phyloP scores from a whole-genome alignment of 2,888 invertebrate species.

The Parnassius orleans region DNA sequence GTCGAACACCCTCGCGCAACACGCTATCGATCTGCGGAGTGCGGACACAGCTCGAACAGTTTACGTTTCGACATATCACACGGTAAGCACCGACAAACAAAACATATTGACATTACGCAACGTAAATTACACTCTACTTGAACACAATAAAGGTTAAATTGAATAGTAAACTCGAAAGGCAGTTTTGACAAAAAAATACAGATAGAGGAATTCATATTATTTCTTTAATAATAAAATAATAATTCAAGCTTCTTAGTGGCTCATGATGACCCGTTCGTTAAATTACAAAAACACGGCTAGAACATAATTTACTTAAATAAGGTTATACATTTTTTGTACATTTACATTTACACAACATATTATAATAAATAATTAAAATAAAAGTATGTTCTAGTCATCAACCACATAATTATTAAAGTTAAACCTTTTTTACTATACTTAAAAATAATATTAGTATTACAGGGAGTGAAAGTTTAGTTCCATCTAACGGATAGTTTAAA shows the following conservation, averaged over 20 bases:
- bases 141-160: conserved; percentile 30
- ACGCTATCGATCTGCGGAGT: conserved; percentile 75
- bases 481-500: neutral
- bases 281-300: neutral
- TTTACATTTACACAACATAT: too few species aligned
- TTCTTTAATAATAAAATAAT: neutral
- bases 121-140: conserved; percentile 38
- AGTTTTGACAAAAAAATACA: conserved; percentile 33
- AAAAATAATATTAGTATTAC: too few species aligned
- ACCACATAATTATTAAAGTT: too few species aligned
- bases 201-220: conserved; percentile 3
- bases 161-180: conserved; percentile 11
- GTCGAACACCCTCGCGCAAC: conserved; percentile 73
- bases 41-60: conserved; percentile 76
- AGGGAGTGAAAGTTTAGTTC: neutral
- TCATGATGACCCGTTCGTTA: neutral
- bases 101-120: conserved; percentile 51
- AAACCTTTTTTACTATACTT: too few species aligned
- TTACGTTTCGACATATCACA: conserved; percentile 81
- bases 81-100: conserved; percentile 78
- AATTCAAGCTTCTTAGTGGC: neutral
- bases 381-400: too few species aligned
- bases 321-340: neutral
- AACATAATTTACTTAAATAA: neutral
- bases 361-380: too few species aligned